These are phyloP conservation scores for Ameiurus melas DNA, from an alignment of 2,113 vertebrate genomes.

Conservation along the genomic window DNA sequence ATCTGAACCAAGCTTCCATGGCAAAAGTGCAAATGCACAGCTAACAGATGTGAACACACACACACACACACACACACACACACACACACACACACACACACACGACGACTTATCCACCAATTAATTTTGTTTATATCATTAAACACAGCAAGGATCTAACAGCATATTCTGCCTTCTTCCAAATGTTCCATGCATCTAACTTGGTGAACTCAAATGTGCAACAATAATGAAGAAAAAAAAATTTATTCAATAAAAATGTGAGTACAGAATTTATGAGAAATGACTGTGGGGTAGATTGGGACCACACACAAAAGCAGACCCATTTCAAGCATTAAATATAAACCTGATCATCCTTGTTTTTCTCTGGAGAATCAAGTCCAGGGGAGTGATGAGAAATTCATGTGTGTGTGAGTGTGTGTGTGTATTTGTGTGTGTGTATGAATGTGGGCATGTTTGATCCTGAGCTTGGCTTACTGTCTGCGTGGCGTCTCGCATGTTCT, in stretches of 20 bases:
- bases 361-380: slow-evolving; percentile 4
- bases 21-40: background rate
- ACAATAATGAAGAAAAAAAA: background rate
- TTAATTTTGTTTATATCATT: background rate
- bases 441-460: background rate
- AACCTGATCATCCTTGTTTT: background rate
- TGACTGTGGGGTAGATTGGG: background rate
- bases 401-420: background rate
- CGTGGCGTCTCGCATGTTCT: background rate
- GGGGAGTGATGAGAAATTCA: background rate
- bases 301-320: background rate
- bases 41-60: background rate
- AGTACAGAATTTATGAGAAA: background rate
- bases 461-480: background rate
- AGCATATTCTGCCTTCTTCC: background rate
- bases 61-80: background rate
- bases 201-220: background rate
- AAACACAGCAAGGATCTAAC: background rate
- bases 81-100: background rate
- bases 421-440: no score
- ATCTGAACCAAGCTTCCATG: slow-evolving; percentile 6
- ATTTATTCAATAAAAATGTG: background rate
- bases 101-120: background rate
- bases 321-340: slow-evolving; percentile 1
- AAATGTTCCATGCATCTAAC: background rate